These are phyloP conservation scores for Pseudolaguvia tuberculata DNA, from an alignment of 2,113 vertebrate species.

Conservation along the genomic window DNA sequence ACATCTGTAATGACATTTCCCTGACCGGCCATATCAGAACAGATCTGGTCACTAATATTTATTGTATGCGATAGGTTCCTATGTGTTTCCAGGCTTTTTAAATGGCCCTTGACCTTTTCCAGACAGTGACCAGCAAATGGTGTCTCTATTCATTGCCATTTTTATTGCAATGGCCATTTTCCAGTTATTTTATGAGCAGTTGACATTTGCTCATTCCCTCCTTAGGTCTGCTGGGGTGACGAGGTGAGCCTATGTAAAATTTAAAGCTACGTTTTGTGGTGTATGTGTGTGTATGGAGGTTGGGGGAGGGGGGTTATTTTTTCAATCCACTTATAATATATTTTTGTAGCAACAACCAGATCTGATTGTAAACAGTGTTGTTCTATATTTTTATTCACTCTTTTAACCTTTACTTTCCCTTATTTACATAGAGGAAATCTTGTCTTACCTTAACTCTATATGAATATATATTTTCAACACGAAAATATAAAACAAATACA, in stretches of 20 bases:
- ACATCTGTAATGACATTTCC: constrained; percentile 52
- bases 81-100: constrained; percentile 52
- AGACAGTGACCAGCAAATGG: constrained; percentile 50
- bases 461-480: background rate
- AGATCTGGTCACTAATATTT: constrained; percentile 57
- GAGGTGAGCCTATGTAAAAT: constrained; percentile 37
- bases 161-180: constrained; percentile 54
- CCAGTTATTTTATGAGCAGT: constrained; percentile 56
- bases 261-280: constrained; percentile 28
- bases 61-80: constrained; percentile 52
- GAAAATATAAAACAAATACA: background rate
- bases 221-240: constrained; percentile 37
- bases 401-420: background rate
- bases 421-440: constrained; percentile 10
- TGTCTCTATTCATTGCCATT: constrained; percentile 53
- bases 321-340: constrained; percentile 12
- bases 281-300: background rate
- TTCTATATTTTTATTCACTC: constrained; percentile 19
- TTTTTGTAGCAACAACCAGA: background rate
- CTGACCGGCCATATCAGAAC: constrained; percentile 46
- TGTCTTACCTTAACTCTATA: background rate
- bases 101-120: constrained; percentile 63
- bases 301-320: background rate
- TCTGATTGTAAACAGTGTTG: constrained; percentile 7
- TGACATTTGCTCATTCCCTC: constrained; percentile 61